These are phyloP conservation scores for Porites rus DNA, from an alignment of 92 coral and sea anemone species.

Conservation along the genomic window DNA sequence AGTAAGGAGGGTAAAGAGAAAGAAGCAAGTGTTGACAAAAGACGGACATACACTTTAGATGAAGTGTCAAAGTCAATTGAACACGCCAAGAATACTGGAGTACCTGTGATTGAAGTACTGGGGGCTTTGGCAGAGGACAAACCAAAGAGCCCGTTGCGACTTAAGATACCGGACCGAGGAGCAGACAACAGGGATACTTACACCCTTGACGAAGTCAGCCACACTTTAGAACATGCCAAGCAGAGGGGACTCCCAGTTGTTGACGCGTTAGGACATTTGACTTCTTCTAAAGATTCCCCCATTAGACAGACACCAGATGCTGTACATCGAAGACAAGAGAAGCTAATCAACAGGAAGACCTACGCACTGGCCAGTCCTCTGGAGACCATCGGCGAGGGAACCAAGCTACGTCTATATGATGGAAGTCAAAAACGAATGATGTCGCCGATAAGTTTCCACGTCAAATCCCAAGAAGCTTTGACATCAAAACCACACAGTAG, in stretches of 20 bases:
- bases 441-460: slow-evolving; percentile 44
- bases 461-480: slow-evolving; percentile 33
- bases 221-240: slow-evolving; percentile 83
- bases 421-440: slow-evolving; percentile 73
- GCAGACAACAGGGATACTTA: slow-evolving; percentile 49
- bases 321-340: slow-evolving; percentile 76
- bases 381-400: slow-evolving; percentile 85
- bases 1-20: slow-evolving; percentile 37
- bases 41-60: slow-evolving; percentile 91
- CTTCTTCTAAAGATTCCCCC: slow-evolving; percentile 31
- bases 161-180: slow-evolving; percentile 59
- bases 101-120: slow-evolving; percentile 81
- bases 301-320: slow-evolving; percentile 63
- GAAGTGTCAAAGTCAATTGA: slow-evolving; percentile 88
- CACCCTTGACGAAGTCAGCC: slow-evolving; percentile 87
- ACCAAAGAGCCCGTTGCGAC: slow-evolving; percentile 18
- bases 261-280: slow-evolving; percentile 72
- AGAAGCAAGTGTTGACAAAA: slow-evolving; percentile 57
- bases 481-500: slow-evolving; percentile 24
- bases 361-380: slow-evolving; percentile 91
- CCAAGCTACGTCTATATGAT: slow-evolving; percentile 76
- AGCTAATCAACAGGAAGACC: slow-evolving; percentile 84
- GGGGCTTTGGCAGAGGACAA: slow-evolving; percentile 69
- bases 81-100: slow-evolving; percentile 82
- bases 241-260: slow-evolving; percentile 89